Base-by-base conservation (phyloP, 2,797 vertebrate genomes). In the Neostethus bicornis region DNA sequence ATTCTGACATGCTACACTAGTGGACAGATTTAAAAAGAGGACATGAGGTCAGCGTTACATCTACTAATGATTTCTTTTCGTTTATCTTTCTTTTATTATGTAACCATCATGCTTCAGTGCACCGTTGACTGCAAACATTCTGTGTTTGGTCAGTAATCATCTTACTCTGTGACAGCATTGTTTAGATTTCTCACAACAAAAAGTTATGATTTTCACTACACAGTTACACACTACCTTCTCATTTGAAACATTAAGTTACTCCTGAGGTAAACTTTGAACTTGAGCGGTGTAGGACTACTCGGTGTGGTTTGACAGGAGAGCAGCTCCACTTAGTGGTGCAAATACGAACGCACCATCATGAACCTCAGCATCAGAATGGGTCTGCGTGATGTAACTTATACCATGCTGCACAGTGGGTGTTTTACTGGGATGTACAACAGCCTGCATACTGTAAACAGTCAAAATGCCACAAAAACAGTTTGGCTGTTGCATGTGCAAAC, bases 281-380 rank as follows among this genome's bases (percentile, higher is more conserved):
- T 49, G 31, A 32, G 37, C 32, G 9, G 10, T 19, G 44, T 25
- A 60, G 28, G 32, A 60, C 13, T 9, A 47, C 62, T 70, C 68
- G 69, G 61, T 55, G 23, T 5, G 5, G 11, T 55, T 51, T 56
- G 24, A 39, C 56, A 64, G 62, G 70, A 42, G 77, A 73, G 51
- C 71, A 80, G 76, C 45, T 3, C 84, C 85, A 47, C 80, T 53
- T 35, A 37, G 80, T 85, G 87, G 83, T 60, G 24, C 20, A 62
- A 77, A 23, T 19, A 48, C 13, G 12, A 32, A 29, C 5, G 2
- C 38, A n/a, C 51, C 20, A 29, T 29, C 41, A 47, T 34, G n/a
- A 0, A 21, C n/a, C 49, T 34, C 10, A 24, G 43, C 2, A 47
- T 23, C 0, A 0, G 25, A 20, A 26, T 25, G 9, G 14, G 19